Conservation (phyloP, 1,140 invertebrate species). For the Maniola jurtina region DNA sequence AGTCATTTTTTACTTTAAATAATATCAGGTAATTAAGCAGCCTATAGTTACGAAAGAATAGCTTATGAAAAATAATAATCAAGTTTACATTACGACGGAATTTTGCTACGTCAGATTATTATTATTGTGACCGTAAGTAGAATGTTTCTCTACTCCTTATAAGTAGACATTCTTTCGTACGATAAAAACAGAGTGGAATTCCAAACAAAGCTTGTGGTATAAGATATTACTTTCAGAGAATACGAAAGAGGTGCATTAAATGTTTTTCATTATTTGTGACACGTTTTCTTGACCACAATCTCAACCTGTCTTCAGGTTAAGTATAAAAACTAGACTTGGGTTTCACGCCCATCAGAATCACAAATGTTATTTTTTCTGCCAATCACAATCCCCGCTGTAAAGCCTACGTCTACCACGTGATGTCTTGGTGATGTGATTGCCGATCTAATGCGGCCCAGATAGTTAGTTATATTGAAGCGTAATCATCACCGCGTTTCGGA, state of each 20-base stretch:
- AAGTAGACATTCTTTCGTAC: conserved; percentile 25
- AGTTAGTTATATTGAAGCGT: too few species aligned
- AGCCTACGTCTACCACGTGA: too few species aligned
- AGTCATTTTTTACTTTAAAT: not conserved
- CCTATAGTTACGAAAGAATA: not conserved
- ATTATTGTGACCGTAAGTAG: not conserved
- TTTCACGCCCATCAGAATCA: too few species aligned
- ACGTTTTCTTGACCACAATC: not conserved
- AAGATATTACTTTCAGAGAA: conserved; percentile 6
- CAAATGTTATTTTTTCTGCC: too few species aligned
- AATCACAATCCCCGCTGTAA: too few species aligned
- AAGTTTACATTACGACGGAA: not conserved
- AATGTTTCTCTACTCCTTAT: conserved; percentile 7
- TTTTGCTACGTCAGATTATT: conserved; percentile 12
- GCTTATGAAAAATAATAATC: conserved; percentile 1
- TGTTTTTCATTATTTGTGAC: too few species aligned
- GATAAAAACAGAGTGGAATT: conserved; percentile 22
- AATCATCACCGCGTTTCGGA: too few species aligned
- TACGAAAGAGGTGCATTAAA: too few species aligned
- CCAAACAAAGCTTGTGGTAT: conserved; percentile 5
- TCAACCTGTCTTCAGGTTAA: conserved; percentile 6
- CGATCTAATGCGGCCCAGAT: too few species aligned
- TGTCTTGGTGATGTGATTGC: too few species aligned
- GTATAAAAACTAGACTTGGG: too few species aligned
- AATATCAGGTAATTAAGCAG: not conserved